Evolutionary conservation across 2,888 invertebrate genomes (phyloP), one percentile per base, ranked within the genome.

Genomic region (Heteromurus nitidus): DNA sequence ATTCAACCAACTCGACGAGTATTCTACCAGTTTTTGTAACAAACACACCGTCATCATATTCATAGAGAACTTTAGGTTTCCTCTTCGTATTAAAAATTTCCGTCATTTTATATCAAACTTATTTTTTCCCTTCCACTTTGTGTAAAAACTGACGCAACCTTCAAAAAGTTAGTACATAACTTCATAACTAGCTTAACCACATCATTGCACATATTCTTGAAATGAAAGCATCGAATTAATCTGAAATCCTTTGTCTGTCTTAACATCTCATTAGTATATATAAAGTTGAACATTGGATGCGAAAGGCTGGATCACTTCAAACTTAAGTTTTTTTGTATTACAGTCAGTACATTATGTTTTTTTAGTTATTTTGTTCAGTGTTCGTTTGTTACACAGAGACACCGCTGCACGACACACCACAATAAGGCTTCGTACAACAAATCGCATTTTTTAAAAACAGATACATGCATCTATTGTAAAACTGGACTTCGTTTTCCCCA

Each of bases 1-100:
- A n/a, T n/a, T 65, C 44, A 65, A 44, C 62, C 42, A 44, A 44
- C n/a, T 65, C 65, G 26, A 65, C 22, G 65, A 65, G 65, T 65
- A 65, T 65, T 65, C 65, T 44, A 65, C 24, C 65, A 65, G 65
- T 65, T 65, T 36, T 62, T 62, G 30, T 62, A 62, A 36, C 36
- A 31, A 62, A 62, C 62, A 53, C 53, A 62, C 30, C 62, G 24
- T 36, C 60, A 30, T 60, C n/a, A n/a, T 60, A 31, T 62, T 62
- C 30, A 28, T 7, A 7, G 62, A 62, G 36, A 62, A 24, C 62
- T 62, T 62, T 5, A 50, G 50, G 28, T 3, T 50, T 50, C 13
- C 26, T 58, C 16, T 62, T 31, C 31, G n/a, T 30, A 31, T 30
- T n/a, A 30, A 60, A 16, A 31, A 31, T n/a, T 62, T 18, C 18